A percentile compares a stretch with the other conserved stretches of the same genome.
These are phyloP conservation scores for Sipha maydis DNA, from an alignment of 2,888 invertebrate genomes.

Conservation along the genomic window DNA sequence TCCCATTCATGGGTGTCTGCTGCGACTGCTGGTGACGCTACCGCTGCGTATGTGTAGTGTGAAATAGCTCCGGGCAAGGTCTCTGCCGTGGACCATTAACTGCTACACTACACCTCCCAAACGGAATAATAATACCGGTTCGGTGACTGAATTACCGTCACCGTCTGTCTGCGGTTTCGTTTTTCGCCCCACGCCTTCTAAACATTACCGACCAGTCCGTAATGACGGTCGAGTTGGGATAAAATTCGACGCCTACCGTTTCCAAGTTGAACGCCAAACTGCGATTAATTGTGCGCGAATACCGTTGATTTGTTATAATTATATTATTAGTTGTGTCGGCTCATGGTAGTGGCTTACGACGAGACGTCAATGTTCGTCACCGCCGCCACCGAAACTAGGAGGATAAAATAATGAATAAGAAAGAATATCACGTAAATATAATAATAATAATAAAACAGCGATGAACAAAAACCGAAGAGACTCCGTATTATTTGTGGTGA, in stretches of 20 bases:
- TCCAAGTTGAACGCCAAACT: too few species aligned
- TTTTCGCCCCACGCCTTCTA: background rate
- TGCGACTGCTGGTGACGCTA: background rate
- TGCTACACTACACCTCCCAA: conserved; percentile 27
- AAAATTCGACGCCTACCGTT: too few species aligned
- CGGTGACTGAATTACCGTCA: conserved; percentile 39
- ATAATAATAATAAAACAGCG: background rate
- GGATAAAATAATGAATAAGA: background rate
- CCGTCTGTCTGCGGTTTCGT: conserved; percentile 21
- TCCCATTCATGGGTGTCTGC: conserved; percentile 57
- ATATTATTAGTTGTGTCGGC: background rate
- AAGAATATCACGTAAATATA: background rate
- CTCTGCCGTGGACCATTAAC: conserved; percentile 55
- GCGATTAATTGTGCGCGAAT: too few species aligned
- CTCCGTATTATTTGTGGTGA: conserved; percentile 31
- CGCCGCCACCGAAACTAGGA: background rate
- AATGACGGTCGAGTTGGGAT: background rate
- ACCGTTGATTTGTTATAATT: too few species aligned
- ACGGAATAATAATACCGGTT: conserved; percentile 40
- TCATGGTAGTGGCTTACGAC: background rate
- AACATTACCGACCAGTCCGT: background rate
- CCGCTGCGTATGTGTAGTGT: background rate
- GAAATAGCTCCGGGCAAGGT: conserved; percentile 55
- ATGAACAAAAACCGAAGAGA: conserved; percentile 44
- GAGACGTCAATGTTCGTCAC: background rate